These are phyloP conservation scores for Sesamia inferens DNA, from an alignment of 2,888 invertebrate genomes.

Conservation along the genomic window DNA sequence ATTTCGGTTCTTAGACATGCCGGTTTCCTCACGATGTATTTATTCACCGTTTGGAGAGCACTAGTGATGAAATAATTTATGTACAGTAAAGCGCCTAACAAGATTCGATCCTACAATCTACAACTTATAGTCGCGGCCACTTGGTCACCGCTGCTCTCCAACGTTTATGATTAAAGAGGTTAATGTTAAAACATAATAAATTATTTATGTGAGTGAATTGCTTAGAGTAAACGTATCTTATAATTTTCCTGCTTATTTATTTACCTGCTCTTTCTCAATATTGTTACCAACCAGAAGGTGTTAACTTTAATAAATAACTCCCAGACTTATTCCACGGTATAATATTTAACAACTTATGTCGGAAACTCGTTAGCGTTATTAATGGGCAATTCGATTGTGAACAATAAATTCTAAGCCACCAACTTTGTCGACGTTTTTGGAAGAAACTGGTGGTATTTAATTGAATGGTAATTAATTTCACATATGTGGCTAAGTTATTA, in stretches of 20 bases:
- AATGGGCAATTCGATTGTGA: conserved; percentile 33
- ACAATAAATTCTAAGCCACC: conserved; percentile 43
- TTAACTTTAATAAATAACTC: conserved; percentile 50
- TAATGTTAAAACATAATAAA: background rate
- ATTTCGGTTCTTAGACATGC: no score
- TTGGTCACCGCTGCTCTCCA: no score
- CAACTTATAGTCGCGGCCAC: no score
- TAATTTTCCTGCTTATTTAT: background rate
- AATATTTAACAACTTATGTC: conserved; percentile 47
- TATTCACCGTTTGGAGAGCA: no score
- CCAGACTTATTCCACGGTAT: conserved; percentile 30
- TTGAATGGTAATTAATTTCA: conserved; percentile 6
- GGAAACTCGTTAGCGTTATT: conserved; percentile 57
- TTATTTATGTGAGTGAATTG: background rate
- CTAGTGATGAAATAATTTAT: no score
- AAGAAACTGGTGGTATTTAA: background rate
- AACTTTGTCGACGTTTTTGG: conserved; percentile 12
- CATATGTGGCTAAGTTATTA: no score
- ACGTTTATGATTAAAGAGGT: no score
- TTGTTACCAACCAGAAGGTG: conserved; percentile 18
- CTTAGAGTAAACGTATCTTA: no score
- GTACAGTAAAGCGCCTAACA: no score
- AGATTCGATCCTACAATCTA: no score
- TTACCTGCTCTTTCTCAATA: conserved; percentile 28
- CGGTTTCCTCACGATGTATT: no score